Percentiles rank a stretch among this genome's conserved stretches.
phyloP scores from a whole-genome alignment of 1,140 invertebrate genomes.

The Dendrolimus kikuchii region DNA sequence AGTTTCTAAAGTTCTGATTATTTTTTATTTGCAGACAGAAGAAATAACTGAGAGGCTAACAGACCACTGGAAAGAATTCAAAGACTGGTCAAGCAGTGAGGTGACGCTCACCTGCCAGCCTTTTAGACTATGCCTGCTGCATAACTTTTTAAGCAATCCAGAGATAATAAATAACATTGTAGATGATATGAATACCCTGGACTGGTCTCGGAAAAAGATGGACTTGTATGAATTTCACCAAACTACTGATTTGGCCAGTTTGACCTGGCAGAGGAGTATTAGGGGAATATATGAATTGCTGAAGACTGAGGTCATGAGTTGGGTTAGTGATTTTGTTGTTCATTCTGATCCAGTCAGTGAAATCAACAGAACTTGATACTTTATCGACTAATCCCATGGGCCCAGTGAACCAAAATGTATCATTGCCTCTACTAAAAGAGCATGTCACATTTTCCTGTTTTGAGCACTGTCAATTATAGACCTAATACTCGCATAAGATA shows the following conservation, averaged over 20 bases:
- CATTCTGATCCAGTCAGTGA: too few species aligned
- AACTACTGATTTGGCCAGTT: constrained; percentile 75
- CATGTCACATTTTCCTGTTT: too few species aligned
- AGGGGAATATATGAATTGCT: constrained; percentile 72
- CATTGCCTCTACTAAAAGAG: too few species aligned
- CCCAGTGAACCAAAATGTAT: too few species aligned
- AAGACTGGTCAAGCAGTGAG: constrained; percentile 34
- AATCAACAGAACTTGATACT: too few species aligned
- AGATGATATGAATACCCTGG: constrained; percentile 76
- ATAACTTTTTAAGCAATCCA: constrained; percentile 72
- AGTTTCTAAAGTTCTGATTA: too few species aligned
- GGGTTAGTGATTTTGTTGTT: constrained; percentile 51
- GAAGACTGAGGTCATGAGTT: constrained; percentile 73
- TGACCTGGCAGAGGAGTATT: constrained; percentile 72
- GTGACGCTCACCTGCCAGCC: constrained; percentile 47
- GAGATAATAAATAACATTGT: constrained; percentile 74
- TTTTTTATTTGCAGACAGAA: constrained; percentile 34
- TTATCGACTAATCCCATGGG: too few species aligned
- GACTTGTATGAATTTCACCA: constrained; percentile 83
- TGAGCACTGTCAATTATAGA: too few species aligned
- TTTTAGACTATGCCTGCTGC: constrained; percentile 73
- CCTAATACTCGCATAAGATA: too few species aligned
- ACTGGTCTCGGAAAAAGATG: constrained; percentile 77
- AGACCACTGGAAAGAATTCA: constrained; percentile 42
- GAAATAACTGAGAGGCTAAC: constrained; percentile 47